Evolutionary conservation across 1,140 invertebrate genomes (phyloP).

Genomic region (Trialeurodes vaporariorum): DNA sequence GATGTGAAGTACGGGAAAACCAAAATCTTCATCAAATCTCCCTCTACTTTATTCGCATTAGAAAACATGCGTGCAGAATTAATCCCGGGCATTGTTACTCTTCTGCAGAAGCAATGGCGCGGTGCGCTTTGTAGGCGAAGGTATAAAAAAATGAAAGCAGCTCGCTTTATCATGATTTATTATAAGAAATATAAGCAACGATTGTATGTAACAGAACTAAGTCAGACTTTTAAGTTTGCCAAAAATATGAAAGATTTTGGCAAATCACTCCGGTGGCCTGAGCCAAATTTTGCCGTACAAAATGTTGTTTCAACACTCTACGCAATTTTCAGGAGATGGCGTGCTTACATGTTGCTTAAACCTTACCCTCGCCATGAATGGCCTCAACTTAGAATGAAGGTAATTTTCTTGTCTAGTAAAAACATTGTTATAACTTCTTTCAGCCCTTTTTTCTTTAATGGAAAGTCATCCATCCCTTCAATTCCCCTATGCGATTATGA

Average conservation of each 20-base stretch:
- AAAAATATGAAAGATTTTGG: conserved; percentile 57
- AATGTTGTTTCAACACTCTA: conserved; percentile 43
- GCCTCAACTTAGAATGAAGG: conserved; percentile 68
- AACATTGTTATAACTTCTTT: too few species aligned
- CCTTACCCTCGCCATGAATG: conserved; percentile 71
- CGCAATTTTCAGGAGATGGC: conserved; percentile 63
- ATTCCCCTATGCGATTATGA: neutral
- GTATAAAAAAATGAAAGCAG: conserved; percentile 76
- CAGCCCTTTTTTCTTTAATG: too few species aligned
- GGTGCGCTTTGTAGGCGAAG: conserved; percentile 64
- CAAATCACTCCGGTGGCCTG: conserved; percentile 68
- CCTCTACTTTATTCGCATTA: conserved; percentile 75
- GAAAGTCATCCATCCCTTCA: too few species aligned
- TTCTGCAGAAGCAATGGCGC: conserved; percentile 89
- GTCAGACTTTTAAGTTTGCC: conserved; percentile 48
- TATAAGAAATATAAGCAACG: conserved; percentile 77
- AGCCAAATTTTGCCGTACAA: conserved; percentile 51
- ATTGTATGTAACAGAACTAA: conserved; percentile 59
- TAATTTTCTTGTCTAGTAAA: too few species aligned
- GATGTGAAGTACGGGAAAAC: conserved; percentile 91
- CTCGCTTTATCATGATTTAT: conserved; percentile 63
- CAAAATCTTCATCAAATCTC: conserved; percentile 87
- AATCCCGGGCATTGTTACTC: conserved; percentile 78
- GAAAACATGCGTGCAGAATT: conserved; percentile 70
- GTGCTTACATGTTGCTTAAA: conserved; percentile 73